Evolutionary conservation across 2,113 vertebrate species (phyloP).

Genomic region (Trinectes maculatus): DNA sequence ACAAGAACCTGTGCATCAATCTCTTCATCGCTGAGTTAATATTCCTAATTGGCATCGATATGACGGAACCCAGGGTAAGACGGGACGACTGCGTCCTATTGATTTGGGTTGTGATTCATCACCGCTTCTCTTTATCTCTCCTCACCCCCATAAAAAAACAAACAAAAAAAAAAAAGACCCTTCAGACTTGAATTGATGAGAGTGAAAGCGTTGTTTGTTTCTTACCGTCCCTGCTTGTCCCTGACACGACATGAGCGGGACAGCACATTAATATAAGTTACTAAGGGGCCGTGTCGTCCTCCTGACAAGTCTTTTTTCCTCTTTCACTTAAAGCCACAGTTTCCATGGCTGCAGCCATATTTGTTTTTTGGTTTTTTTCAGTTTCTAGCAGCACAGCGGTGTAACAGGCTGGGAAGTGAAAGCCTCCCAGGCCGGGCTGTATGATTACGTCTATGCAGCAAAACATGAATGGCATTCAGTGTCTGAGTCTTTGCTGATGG

Average conservation of each 20-base stretch:
- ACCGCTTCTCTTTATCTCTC: conserved; percentile 47
- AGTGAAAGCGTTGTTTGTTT: conserved; percentile 70
- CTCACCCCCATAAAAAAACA: conserved; percentile 30
- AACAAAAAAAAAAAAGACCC: conserved; percentile 60
- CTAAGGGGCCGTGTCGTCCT: conserved; percentile 50
- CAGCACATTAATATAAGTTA: conserved; percentile 75
- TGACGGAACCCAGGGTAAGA: conserved; percentile 93
- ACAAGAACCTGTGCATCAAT: conserved; percentile 99
- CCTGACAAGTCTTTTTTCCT: conserved; percentile 62
- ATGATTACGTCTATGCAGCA: conserved; percentile 49
- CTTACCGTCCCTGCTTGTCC: conserved; percentile 64
- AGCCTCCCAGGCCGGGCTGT: conserved; percentile 23
- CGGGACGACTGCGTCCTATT: conserved; percentile 51
- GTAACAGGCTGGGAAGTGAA: conserved; percentile 25
- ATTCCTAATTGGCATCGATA: conserved; percentile 97
- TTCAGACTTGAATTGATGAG: conserved; percentile 67
- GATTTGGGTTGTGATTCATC: conserved; percentile 69
- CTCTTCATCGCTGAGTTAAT: conserved; percentile 98
- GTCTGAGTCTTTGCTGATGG: conserved; percentile 30
- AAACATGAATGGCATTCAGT: conserved; percentile 56
- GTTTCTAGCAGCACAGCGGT: conserved; percentile 15
- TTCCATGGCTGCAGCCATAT: conserved; percentile 37
- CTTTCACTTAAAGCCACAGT: conserved; percentile 50
- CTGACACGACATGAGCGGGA: conserved; percentile 62
- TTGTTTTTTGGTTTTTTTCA: background rate